Conservation (phyloP, 2,888 invertebrate species). For the Lepas anatifera region DNA sequence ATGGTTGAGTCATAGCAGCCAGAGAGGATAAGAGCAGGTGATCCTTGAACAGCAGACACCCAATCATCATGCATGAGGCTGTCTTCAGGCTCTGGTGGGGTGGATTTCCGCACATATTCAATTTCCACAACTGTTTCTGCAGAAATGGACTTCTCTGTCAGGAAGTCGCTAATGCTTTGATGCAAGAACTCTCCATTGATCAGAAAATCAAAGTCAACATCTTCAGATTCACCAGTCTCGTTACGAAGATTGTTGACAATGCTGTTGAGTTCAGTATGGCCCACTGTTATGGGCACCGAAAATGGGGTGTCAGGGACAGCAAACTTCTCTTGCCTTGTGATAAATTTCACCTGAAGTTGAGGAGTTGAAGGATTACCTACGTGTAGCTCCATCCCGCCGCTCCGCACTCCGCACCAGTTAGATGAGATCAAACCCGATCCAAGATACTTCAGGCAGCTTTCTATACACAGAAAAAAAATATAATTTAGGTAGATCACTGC, state of each 20-base stretch:
- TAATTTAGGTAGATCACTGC: too few species aligned
- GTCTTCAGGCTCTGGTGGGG: slow-evolving; percentile 84
- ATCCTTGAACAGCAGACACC: slow-evolving; percentile 55
- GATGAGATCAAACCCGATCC: too few species aligned
- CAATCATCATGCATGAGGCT: slow-evolving; percentile 93
- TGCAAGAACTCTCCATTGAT: neutral
- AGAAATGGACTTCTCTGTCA: neutral
- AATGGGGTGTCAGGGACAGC: neutral
- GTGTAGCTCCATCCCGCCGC: too few species aligned
- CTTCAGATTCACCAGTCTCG: neutral
- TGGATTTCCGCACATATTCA: slow-evolving; percentile 81
- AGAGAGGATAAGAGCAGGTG: slow-evolving; percentile 44
- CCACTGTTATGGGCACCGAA: neutral
- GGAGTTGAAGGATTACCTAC: too few species aligned
- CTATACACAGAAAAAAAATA: too few species aligned
- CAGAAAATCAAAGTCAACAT: neutral
- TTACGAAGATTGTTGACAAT: neutral
- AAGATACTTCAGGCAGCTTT: too few species aligned
- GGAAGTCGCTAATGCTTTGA: neutral
- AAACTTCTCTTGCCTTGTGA: neutral
- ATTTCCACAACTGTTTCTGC: slow-evolving; percentile 72
- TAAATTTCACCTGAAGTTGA: neutral
- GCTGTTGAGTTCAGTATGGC: neutral
- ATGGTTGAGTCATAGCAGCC: slow-evolving; percentile 89
- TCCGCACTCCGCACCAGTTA: too few species aligned